Evolutionary conservation across 2,797 vertebrate species (phyloP), one percentile per base, ranked within the genome.

Genomic region (Crax fasciolata): DNA sequence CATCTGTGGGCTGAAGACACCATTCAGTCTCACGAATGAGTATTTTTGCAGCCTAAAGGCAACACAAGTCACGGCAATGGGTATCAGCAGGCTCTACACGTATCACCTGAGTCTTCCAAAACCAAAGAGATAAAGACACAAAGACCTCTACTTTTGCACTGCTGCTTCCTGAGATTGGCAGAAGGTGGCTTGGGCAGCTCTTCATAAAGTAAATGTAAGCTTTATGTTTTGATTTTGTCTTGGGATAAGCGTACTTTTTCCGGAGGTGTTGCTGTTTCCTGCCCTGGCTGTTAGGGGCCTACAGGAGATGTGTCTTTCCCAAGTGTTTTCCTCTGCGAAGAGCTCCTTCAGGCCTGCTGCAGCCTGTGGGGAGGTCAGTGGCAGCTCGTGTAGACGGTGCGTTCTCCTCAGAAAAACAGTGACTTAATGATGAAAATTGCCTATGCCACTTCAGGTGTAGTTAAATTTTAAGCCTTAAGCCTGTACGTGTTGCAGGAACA

Each of bases 1-100:
- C 30, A 19, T 49, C 84, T 12, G 21, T 58, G 35, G 67, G 72
- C 35, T 87, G 74, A 55, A 58, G 52, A 87, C 38, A 35, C 35
- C 35, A 35, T 35, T 35, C 35, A 35, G 35, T 35, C 49, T 70
- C 43, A 24, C 19, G 15, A 93, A 92, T 38, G 17, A 89, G 4
- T 5, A 16, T 25, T 68, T 62, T 1, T 55, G 20, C 23, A 66
- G 5, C 10, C n/a, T 24, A 3, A 51, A 73, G 13, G n/a, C 68
- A 0, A 0, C 0, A 21, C 28, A 12, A 30, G 10, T 10, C 38
- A 5, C 2, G 2, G 1, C 0, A 0, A 11, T 3, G 2, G 1
- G 7, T 3, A 11, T 4, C 13, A 48, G 13, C 43, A 41, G 7
- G 3, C 17, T n/a, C 10, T 0, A 24, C 13, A 49, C 11, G 2